These are phyloP conservation scores for Mythimna loreyi DNA, from an alignment of 2,888 invertebrate species.

Conservation along the genomic window DNA sequence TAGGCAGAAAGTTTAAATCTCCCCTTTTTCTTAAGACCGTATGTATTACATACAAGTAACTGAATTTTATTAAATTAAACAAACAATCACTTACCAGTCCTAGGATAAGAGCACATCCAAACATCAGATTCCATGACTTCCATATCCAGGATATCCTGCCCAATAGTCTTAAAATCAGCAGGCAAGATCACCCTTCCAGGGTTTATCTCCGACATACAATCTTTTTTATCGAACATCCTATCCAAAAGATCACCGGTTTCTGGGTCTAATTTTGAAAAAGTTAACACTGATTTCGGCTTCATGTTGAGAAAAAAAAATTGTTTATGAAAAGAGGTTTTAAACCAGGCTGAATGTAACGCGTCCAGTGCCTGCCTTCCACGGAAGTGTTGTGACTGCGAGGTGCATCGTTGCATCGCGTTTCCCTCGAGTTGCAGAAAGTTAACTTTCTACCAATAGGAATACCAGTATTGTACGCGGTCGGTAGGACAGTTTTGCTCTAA, in stretches of 20 bases:
- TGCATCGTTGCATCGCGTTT: conserved; percentile 67
- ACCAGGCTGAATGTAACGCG: conserved; percentile 41
- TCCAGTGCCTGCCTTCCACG: conserved; percentile 61
- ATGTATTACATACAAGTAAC: neutral
- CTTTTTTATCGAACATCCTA: conserved; percentile 92
- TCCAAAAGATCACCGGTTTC: conserved; percentile 91
- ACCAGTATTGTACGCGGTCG: conserved; percentile 46
- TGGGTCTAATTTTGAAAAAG: conserved; percentile 91
- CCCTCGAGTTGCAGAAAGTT: conserved; percentile 73
- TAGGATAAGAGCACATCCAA: conserved; percentile 97
- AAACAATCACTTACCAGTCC: conserved; percentile 93
- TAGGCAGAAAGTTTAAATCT: no score
- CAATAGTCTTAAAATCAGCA: conserved; percentile 92
- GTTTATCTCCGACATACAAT: conserved; percentile 93
- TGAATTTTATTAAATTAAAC: neutral
- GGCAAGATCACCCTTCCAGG: conserved; percentile 94
- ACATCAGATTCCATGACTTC: conserved; percentile 94
- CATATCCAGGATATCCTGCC: conserved; percentile 93
- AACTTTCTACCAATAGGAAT: conserved; percentile 73
- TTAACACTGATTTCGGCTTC: conserved; percentile 82
- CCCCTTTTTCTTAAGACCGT: no score
- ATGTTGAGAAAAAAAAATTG: conserved; percentile 68
- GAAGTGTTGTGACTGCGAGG: conserved; percentile 79
- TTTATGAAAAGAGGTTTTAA: conserved; percentile 33
- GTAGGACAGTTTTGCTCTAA: conserved; percentile 29